These are phyloP conservation scores for Nyctibius bracteatus DNA, from an alignment of 2,113 vertebrate species.

Conservation along the genomic window DNA sequence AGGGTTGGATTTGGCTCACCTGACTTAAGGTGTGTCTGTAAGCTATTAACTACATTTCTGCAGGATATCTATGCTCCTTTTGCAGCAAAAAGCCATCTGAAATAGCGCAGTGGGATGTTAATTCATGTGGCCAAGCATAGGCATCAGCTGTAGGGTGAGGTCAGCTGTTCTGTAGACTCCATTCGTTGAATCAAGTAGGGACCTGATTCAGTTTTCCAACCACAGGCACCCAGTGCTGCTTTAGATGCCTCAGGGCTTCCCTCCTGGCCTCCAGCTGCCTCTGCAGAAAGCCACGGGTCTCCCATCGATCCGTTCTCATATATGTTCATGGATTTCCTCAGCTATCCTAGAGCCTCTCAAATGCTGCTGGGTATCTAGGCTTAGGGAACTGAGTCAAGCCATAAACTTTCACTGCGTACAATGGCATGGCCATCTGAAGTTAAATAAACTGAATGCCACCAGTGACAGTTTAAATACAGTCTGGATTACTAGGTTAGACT, in stretches of 20 bases:
- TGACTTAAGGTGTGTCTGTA: neutral
- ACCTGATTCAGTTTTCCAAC: neutral
- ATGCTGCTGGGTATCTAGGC: neutral
- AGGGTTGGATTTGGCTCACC: neutral
- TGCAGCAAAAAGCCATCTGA: neutral
- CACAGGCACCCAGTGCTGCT: neutral
- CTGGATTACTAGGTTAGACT: neutral
- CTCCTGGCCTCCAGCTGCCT: neutral
- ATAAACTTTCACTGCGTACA: neutral
- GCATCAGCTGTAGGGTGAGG: neutral
- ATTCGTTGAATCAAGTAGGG: rapidly evolving
- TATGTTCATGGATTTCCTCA: neutral
- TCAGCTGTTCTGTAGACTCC: neutral
- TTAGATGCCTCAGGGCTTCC: neutral
- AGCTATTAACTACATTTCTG: neutral
- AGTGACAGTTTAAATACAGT: neutral
- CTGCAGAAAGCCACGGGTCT: neutral
- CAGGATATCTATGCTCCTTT: neutral
- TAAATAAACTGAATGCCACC: neutral
- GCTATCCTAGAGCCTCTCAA: neutral
- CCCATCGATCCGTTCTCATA: neutral
- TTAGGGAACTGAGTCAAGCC: neutral
- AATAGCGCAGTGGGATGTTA: neutral
- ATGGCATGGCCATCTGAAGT: neutral
- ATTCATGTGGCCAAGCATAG: neutral